A percentile compares a stretch with the other conserved stretches of the same genome.
Conservation (phyloP, 2,113 vertebrate species). For the Castor canadensis region DNA sequence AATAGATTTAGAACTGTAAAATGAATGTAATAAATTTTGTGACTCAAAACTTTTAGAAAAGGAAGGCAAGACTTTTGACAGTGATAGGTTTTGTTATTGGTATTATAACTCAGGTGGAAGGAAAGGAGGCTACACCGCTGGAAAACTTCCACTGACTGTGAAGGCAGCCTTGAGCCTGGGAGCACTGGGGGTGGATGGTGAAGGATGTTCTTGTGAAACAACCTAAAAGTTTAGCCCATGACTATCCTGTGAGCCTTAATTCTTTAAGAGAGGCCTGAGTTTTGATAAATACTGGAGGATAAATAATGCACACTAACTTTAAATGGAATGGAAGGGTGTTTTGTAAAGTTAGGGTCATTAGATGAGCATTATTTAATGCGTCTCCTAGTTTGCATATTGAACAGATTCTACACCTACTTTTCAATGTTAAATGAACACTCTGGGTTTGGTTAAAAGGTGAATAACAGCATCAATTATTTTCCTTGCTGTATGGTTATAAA, state of each 20-base stretch:
- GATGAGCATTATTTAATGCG: background rate
- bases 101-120: background rate
- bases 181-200: rapidly evolving
- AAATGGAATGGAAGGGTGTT: background rate
- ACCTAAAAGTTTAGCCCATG: background rate
- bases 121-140: background rate
- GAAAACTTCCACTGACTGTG: background rate
- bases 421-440: background rate
- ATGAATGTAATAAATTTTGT: constrained; percentile 38
- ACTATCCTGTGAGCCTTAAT: background rate
- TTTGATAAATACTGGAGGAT: background rate
- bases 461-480: constrained; percentile 5
- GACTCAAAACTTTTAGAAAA: constrained; percentile 26
- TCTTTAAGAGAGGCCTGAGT: background rate
- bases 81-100: constrained; percentile 21
- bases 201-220: background rate
- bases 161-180: background rate
- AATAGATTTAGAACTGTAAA: constrained; percentile 18
- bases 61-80: constrained; percentile 33
- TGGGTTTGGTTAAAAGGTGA: constrained; percentile 16
- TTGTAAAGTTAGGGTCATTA: background rate
- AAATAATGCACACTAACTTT: background rate
- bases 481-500: background rate
- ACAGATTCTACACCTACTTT: background rate
- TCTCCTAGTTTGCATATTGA: background rate